Conservation (phyloP, 2,113 vertebrate species). For the Eira barbara region DNA sequence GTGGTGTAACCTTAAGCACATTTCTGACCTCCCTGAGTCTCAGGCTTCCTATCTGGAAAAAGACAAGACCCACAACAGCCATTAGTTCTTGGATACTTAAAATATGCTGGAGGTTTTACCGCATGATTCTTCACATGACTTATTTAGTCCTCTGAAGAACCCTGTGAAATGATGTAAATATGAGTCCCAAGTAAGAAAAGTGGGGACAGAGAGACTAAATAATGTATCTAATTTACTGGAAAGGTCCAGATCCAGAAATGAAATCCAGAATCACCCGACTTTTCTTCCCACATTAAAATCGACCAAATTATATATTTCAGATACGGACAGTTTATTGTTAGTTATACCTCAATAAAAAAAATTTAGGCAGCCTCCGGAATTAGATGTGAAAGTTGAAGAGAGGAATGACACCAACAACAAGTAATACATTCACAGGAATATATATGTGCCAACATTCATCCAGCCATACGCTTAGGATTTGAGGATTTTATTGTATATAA, state of each 20-base stretch:
- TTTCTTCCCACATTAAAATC: background rate
- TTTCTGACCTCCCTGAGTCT: background rate
- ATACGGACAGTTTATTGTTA: background rate
- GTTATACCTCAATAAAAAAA: background rate
- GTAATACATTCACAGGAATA: background rate
- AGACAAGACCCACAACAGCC: no score
- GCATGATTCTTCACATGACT: background rate
- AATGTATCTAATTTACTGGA: background rate
- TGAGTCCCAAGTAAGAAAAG: background rate
- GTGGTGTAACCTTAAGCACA: no score
- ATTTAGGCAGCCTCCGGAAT: background rate
- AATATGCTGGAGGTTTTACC: no score
- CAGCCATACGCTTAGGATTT: background rate
- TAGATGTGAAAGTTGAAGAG: background rate
- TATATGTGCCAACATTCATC: background rate
- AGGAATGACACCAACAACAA: background rate
- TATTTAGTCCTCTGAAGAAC: background rate
- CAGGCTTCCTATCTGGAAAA: background rate
- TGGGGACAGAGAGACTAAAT: background rate
- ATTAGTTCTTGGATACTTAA: background rate
- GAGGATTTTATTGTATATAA: conserved; percentile 31
- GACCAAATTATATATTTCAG: background rate
- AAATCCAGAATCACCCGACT: background rate
- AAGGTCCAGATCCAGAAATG: background rate
- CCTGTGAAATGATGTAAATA: background rate